A percentile compares a stretch with the other conserved stretches of the same genome.
phyloP scores from a whole-genome alignment of 2,888 invertebrate genomes.

The Platerodrilus igneus region DNA sequence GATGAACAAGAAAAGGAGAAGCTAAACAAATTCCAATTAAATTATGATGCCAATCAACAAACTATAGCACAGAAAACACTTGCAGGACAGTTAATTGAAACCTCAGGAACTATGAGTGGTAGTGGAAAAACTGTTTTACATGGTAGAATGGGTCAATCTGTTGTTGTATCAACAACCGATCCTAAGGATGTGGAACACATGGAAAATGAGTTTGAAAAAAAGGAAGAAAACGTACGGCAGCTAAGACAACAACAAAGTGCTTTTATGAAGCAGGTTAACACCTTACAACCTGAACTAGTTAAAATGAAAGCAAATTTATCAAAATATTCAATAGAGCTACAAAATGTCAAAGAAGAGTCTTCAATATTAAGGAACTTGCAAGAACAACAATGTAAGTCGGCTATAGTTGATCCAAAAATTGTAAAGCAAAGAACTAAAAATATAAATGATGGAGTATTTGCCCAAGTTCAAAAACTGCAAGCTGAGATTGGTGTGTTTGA shows the following conservation, averaged over 20 bases:
- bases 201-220: slow-evolving; percentile 47
- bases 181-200: slow-evolving; percentile 57
- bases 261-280: slow-evolving; percentile 54
- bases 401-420: slow-evolving; percentile 62
- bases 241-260: slow-evolving; percentile 54
- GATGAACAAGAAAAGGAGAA: slow-evolving; percentile 63
- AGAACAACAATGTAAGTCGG: slow-evolving; percentile 58
- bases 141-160: slow-evolving; percentile 80
- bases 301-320: slow-evolving; percentile 49
- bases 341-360: too few species aligned
- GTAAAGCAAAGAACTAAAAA: slow-evolving; percentile 57
- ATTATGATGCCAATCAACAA: slow-evolving; percentile 41
- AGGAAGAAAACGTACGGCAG: slow-evolving; percentile 44
- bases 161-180: slow-evolving; percentile 39
- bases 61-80: slow-evolving; percentile 58
- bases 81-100: slow-evolving; percentile 81
- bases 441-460: slow-evolving; percentile 51
- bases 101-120: slow-evolving; percentile 89
- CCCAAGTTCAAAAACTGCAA: slow-evolving; percentile 58
- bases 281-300: slow-evolving; percentile 47
- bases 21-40: slow-evolving; percentile 55
- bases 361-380: too few species aligned
- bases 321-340: slow-evolving; percentile 49
- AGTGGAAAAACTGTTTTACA: slow-evolving; percentile 72
- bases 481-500: slow-evolving; percentile 62